These are phyloP conservation scores for Galemys pyrenaicus DNA, from an alignment of 2,113 vertebrate species.

Conservation along the genomic window DNA sequence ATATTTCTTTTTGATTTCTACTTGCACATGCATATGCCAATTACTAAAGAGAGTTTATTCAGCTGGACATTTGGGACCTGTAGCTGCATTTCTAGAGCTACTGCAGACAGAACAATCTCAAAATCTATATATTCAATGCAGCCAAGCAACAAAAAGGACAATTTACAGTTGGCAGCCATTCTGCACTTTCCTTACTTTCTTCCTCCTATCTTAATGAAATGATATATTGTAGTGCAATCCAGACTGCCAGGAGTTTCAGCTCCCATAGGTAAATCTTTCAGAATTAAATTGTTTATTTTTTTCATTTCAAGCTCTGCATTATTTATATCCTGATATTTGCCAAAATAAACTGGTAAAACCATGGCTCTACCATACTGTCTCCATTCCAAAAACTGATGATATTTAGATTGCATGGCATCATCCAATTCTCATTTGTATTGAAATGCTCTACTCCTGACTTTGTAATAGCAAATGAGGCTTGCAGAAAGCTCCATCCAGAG, in stretches of 20 bases:
- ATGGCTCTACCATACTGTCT: constrained; percentile 29
- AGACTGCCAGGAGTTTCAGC: not conserved
- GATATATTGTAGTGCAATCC: not conserved
- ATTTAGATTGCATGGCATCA: not conserved
- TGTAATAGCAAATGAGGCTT: constrained; percentile 67
- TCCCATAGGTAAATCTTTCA: not conserved
- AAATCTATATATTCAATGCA: constrained; percentile 1
- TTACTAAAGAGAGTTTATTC: constrained; percentile 40
- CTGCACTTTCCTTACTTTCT: not conserved
- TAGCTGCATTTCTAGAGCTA: constrained; percentile 11
- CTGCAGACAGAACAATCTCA: not conserved
- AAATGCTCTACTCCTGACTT: constrained; percentile 34
- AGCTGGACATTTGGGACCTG: not conserved
- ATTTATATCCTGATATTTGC: not conserved
- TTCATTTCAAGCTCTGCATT: not conserved
- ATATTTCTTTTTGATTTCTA: constrained; percentile 57
- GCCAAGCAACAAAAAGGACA: not conserved
- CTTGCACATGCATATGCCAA: not conserved
- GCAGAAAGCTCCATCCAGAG: constrained; percentile 55
- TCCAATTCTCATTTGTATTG: constrained; percentile 41
- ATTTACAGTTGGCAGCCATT: not conserved
- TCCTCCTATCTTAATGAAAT: constrained; percentile 7
- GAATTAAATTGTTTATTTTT: constrained; percentile 32
- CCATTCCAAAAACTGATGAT: not conserved
- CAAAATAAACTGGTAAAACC: constrained; percentile 46